phyloP scores from a whole-genome alignment of 2,888 invertebrate species.

The Ypsolopha scabrella region DNA sequence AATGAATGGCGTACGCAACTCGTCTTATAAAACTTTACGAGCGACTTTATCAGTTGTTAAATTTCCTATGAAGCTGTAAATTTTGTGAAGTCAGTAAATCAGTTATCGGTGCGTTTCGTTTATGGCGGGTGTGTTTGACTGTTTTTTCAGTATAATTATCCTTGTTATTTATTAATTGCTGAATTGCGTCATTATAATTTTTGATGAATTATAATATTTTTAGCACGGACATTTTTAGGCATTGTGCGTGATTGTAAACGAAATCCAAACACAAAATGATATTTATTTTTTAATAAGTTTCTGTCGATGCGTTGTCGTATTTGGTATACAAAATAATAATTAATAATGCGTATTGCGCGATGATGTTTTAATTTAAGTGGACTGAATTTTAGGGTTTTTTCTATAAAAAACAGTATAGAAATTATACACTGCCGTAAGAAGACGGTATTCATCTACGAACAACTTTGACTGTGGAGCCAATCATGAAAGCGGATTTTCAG shows the following conservation, averaged over 20 bases:
- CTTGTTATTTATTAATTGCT: neutral
- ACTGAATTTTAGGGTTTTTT: neutral
- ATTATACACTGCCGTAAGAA: too few relatives aligned
- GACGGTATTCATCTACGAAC: too few relatives aligned
- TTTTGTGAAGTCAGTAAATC: slow-evolving; percentile 57
- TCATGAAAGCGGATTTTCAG: too few relatives aligned
- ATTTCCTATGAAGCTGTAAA: slow-evolving; percentile 28
- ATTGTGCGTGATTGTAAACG: neutral
- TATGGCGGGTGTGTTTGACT: slow-evolving; percentile 25
- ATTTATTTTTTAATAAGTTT: too few relatives aligned
- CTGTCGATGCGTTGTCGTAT: too few relatives aligned
- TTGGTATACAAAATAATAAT: neutral
- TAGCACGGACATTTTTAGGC: too few relatives aligned
- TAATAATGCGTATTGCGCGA: neutral
- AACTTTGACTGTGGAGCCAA: too few relatives aligned
- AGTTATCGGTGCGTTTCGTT: slow-evolving; percentile 43
- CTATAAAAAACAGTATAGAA: too few relatives aligned
- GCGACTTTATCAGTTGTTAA: slow-evolving; percentile 18
- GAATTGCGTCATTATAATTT: too few relatives aligned
- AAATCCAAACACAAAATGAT: too few relatives aligned
- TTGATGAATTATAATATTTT: too few relatives aligned
- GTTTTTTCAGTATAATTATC: neutral
- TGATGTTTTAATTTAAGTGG: neutral
- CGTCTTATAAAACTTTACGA: slow-evolving; percentile 59
- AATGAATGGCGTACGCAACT: slow-evolving; percentile 44